Base-by-base conservation (phyloP, 2,888 invertebrate species). In the Pollenia labialis region DNA sequence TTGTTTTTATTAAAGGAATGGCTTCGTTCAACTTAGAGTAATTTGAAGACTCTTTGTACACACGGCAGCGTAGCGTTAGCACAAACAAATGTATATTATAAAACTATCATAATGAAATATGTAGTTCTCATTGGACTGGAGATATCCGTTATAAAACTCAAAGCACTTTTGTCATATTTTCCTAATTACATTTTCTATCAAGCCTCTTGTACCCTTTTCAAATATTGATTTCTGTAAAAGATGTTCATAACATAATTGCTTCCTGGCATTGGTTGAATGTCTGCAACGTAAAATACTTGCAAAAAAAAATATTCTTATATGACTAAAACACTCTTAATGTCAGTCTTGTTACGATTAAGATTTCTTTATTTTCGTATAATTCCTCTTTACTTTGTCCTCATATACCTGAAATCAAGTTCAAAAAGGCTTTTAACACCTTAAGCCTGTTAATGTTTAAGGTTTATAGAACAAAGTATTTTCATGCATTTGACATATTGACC, bases 361-460 rank as follows among this genome's bases (percentile, higher is more conserved):
- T 85, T 74, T 40, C 54, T 18, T 9, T 54, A 71, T 44, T 52
- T 42, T 42, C n/a, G 40, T 2, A 23, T 18, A 14, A 42, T n/a
- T 58, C 18, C 32, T 11, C 14, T 23, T 46, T 16, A 8, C 40
- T 58, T 69, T 44, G 23, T n/a, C 23, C 3, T 52, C 23, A 52
- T n/a, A 32, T 12, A 84, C 54, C 79, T 85, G 40, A 46, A 68
- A 23, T 80, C 74, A 80, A 85, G 74, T 84, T 72, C 72, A 72
- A 85, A 77, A 79, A 80, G 84, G 68, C 79, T 85, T 84, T 79
- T 85, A 85, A 80, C 84, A 80, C 84, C 79, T 85, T 79, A 80
- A 80, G 52, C 23, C 60, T 75, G 74, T 80, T 85, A 69, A 62
- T 80, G 32, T 80, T 84, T 80, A 74, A n/a, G 58, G 52, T 76